Evolutionary conservation across 2,888 invertebrate species (phyloP).

Genomic region (Cheilosia variabilis): DNA sequence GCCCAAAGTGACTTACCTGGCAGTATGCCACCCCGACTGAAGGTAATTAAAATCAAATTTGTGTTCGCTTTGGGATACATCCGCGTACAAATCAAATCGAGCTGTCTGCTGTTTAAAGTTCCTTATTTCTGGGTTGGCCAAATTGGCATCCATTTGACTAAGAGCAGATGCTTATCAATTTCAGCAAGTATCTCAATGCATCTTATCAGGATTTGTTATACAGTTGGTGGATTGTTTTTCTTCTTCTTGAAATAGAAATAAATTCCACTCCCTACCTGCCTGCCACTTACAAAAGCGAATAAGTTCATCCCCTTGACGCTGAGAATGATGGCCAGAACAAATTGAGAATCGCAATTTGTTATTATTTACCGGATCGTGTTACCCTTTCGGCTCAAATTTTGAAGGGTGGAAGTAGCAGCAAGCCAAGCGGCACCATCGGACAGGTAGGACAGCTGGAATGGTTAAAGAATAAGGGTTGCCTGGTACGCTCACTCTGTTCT

Average conservation of each 20-base stretch:
- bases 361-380: conserved; percentile 43
- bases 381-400: conserved; percentile 20
- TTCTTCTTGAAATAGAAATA: background rate
- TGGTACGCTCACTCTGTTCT: background rate
- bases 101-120: background rate
- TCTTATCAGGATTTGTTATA: conserved; percentile 28
- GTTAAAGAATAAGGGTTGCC: background rate
- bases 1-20: no score
- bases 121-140: background rate
- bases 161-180: conserved; percentile 27
- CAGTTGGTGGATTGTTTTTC: background rate
- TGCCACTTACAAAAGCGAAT: no score
- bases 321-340: conserved; percentile 5
- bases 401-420: conserved; percentile 6
- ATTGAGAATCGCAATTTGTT: conserved; percentile 53
- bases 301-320: background rate
- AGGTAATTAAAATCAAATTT: conserved; percentile 68
- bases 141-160: conserved; percentile 18
- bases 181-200: conserved; percentile 30
- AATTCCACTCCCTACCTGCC: background rate
- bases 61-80: conserved; percentile 34
- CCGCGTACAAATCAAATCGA: background rate
- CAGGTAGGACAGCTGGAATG: conserved; percentile 15
- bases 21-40: conserved; percentile 9
- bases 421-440: background rate